Conservation (phyloP, 2,113 vertebrate genomes). For the Mormyrus iriodes region DNA sequence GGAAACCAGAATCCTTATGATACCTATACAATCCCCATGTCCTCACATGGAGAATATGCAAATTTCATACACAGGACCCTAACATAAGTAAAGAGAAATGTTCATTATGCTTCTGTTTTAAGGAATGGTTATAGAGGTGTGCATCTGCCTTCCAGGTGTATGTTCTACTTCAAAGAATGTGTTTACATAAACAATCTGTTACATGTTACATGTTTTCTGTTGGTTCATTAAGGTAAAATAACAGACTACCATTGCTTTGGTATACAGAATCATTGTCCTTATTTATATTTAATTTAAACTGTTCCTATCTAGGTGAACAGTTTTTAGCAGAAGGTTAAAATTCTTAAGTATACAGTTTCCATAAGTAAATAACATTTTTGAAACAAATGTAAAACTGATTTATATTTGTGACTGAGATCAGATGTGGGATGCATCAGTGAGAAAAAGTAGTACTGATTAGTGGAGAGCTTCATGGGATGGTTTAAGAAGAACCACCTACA, state of each 20-base stretch:
- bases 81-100: not conserved
- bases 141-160: not conserved
- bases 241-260: conserved; percentile 41
- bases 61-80: not conserved
- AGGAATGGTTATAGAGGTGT: not conserved
- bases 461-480: not conserved
- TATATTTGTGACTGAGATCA: conserved; percentile 58
- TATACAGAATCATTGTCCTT: conserved; percentile 38
- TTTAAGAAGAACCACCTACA: not conserved
- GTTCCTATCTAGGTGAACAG: conserved; percentile 67
- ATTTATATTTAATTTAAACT: conserved; percentile 62
- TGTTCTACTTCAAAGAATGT: not conserved
- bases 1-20: not conserved
- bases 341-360: conserved; percentile 48
- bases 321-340: conserved; percentile 49
- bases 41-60: not conserved
- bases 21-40: not conserved
- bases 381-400: conserved; percentile 50
- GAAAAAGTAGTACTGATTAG: not conserved
- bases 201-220: not conserved
- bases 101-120: not conserved
- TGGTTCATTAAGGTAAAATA: not conserved
- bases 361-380: conserved; percentile 45
- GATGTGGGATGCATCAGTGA: conserved; percentile 21
- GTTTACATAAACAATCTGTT: not conserved